Percentiles rank a stretch among this genome's conserved stretches.
phyloP scores from a whole-genome alignment of 2,888 invertebrate species.

The Euspilapteryx auroguttella region DNA sequence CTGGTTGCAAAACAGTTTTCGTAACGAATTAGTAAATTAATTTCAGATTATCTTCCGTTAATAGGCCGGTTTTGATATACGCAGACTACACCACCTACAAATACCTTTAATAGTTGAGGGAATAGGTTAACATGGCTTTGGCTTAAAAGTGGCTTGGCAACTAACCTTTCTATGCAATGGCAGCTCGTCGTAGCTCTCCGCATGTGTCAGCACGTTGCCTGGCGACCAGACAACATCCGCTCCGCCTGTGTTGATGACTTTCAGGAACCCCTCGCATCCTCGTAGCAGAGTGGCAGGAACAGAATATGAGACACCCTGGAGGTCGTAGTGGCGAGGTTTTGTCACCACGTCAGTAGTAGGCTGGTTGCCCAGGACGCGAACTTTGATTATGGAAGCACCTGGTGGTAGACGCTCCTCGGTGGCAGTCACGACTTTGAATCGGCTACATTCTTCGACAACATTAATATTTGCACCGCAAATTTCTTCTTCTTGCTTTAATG shows the following conservation, averaged over 20 bases:
- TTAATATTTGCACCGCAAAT: conserved; percentile 4
- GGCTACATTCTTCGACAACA: conserved; percentile 4
- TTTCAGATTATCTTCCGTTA: no score
- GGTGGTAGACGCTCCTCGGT: conserved; percentile 9
- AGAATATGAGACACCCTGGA: conserved; percentile 10
- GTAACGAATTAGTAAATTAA: no score
- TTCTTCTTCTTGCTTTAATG: conserved; percentile 1
- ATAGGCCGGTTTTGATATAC: no score
- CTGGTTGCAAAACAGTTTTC: no score
- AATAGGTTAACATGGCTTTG: no score
- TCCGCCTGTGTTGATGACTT: conserved; percentile 10
- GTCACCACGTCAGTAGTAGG: conserved; percentile 8
- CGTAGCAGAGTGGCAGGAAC: conserved; percentile 12
- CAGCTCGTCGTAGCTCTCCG: conserved; percentile 8
- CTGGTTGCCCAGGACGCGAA: conserved; percentile 7
- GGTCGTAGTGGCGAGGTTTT: conserved; percentile 9
- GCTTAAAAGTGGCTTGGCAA: conserved; percentile 4
- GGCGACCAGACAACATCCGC: conserved; percentile 6
- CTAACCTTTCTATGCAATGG: conserved; percentile 5
- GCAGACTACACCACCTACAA: no score
- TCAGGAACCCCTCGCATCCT: conserved; percentile 10
- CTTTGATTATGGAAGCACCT: conserved; percentile 10
- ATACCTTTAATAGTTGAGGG: no score
- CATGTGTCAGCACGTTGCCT: conserved; percentile 6
- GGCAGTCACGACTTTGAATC: conserved; percentile 7